Conservation (phyloP, 1,140 invertebrate species). For the Battus philenor region DNA sequence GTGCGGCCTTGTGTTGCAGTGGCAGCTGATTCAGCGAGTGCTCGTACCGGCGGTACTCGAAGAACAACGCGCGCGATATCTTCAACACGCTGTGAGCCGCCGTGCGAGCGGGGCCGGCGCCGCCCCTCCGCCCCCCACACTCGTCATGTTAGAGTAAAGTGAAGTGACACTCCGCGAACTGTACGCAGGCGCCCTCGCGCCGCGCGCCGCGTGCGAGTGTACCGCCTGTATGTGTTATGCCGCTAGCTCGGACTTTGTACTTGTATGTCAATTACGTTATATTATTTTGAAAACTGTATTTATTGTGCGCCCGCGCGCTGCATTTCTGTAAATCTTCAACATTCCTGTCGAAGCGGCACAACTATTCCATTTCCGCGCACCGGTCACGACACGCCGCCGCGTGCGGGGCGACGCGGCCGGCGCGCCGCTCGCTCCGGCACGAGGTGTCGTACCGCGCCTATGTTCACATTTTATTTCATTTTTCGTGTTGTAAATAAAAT, state of each 20-base stretch:
- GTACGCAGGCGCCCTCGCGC: too few species aligned
- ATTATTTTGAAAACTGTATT: too few species aligned
- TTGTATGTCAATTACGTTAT: too few species aligned
- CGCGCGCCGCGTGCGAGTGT: too few species aligned
- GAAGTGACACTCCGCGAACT: neutral
- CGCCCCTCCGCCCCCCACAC: neutral
- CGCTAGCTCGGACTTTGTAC: too few species aligned
- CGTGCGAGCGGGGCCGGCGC: conserved; percentile 8
- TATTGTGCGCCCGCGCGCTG: too few species aligned
- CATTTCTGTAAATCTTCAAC: neutral
- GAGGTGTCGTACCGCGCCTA: conserved; percentile 44
- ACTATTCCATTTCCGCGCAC: conserved; percentile 45
- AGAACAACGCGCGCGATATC: conserved; percentile 67
- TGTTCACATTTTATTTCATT: conserved; percentile 52
- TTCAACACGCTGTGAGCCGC: conserved; percentile 63
- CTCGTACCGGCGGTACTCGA: conserved; percentile 68
- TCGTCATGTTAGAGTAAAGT: too few species aligned
- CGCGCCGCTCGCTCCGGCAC: too few species aligned
- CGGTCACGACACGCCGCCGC: conserved; percentile 9
- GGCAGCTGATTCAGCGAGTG: conserved; percentile 74
- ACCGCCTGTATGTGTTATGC: too few species aligned
- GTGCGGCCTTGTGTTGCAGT: conserved; percentile 36
- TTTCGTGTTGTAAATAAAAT: conserved; percentile 67
- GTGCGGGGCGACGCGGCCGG: too few species aligned
- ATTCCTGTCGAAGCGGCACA: conserved; percentile 22